A percentile compares a stretch with the other conserved stretches of the same genome.
phyloP scores from a whole-genome alignment of 1,140 invertebrate genomes.

The Bombus consobrinus region DNA sequence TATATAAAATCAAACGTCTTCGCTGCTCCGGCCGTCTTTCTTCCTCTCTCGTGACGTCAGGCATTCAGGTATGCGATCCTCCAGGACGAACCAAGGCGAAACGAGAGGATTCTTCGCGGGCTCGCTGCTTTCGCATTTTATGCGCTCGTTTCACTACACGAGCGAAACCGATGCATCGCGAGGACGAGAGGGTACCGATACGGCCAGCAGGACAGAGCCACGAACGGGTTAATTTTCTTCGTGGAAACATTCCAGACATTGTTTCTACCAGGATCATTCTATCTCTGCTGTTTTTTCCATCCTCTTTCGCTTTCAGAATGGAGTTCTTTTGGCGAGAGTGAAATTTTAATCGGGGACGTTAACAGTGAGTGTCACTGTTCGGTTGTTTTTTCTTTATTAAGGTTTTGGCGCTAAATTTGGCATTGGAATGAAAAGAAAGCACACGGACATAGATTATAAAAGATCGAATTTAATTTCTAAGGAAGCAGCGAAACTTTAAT shows the following conservation, averaged over 20 bases:
- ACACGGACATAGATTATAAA: too few species aligned
- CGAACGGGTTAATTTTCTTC: slow-evolving; percentile 41
- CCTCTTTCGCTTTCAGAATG: not conserved
- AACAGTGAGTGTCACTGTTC: not conserved
- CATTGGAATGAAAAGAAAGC: not conserved
- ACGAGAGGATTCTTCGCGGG: slow-evolving; percentile 42
- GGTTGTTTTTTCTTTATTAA: too few species aligned
- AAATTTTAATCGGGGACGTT: not conserved
- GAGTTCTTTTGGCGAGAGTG: not conserved
- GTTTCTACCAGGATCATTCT: not conserved
- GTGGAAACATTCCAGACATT: slow-evolving; percentile 28
- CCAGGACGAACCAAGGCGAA: slow-evolving; percentile 34
- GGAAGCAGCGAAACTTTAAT: too few species aligned
- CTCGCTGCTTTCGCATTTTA: slow-evolving; percentile 45
- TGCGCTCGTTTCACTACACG: slow-evolving; percentile 45
- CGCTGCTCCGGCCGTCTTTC: slow-evolving; percentile 36
- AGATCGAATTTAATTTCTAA: too few species aligned
- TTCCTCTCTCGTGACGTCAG: slow-evolving; percentile 52
- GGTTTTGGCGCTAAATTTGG: not conserved
- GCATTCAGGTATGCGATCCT: slow-evolving; percentile 60
- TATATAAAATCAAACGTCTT: slow-evolving; percentile 54
- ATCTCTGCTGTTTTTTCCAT: not conserved
- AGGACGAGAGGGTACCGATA: not conserved
- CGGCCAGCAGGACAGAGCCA: slow-evolving; percentile 17
- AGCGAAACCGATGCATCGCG: slow-evolving; percentile 23